phyloP scores from a whole-genome alignment of 1,140 invertebrate genomes.

The Pissodes strobi region DNA sequence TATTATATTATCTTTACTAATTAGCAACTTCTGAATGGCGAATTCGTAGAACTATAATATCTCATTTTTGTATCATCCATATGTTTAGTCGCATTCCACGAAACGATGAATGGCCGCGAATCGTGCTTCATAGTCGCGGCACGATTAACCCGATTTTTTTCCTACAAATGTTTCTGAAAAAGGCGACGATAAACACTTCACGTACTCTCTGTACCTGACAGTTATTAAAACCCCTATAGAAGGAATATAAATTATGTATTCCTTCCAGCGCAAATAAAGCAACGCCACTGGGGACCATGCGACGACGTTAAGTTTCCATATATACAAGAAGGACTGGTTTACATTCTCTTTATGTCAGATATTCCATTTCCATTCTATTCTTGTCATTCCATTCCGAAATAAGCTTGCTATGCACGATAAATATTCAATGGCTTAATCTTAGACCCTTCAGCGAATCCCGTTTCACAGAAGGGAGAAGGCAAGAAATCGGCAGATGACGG shows the following conservation, averaged over 20 bases:
- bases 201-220: conserved; percentile 11
- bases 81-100: too few relatives aligned
- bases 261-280: conserved; percentile 16
- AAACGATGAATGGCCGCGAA: too few relatives aligned
- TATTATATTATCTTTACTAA: too few relatives aligned
- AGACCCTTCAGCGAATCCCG: conserved; percentile 23
- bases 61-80: too few relatives aligned
- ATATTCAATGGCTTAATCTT: conserved; percentile 38
- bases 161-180: conserved; percentile 5
- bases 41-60: too few relatives aligned
- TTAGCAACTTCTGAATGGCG: too few relatives aligned
- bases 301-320: conserved; percentile 29
- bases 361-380: conserved; percentile 38
- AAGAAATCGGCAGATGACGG: conserved; percentile 26
- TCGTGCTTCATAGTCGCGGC: too few relatives aligned
- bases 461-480: conserved; percentile 17
- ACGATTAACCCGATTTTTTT: conserved; percentile 27
- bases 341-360: conserved; percentile 39
- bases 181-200: conserved; percentile 25
- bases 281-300: conserved; percentile 27
- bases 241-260: conserved; percentile 30
- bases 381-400: conserved; percentile 31
- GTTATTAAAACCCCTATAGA: conserved; percentile 28
- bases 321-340: conserved; percentile 36
- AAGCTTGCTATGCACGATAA: conserved; percentile 35